These are phyloP conservation scores for Troilus luridus DNA, from an alignment of 2,888 invertebrate genomes.

Conservation along the genomic window DNA sequence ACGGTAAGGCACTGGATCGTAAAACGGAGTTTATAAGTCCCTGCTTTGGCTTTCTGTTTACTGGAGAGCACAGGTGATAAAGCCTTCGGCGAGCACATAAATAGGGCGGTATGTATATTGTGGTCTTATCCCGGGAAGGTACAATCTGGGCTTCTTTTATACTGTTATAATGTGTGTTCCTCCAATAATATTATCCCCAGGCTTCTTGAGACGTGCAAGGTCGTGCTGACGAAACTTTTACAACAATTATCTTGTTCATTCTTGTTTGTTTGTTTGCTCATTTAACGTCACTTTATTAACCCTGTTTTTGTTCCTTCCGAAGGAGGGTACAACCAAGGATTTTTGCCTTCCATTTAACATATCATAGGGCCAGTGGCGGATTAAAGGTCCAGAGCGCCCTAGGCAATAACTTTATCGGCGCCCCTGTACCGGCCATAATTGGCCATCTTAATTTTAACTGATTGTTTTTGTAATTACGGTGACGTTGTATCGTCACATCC, in stretches of 20 bases:
- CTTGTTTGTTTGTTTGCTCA: too few species aligned
- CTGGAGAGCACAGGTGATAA: not conserved
- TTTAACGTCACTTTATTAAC: too few species aligned
- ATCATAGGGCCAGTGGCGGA: too few species aligned
- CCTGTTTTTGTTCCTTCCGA: too few species aligned
- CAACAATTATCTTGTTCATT: not conserved
- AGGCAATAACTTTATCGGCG: too few species aligned
- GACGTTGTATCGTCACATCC: too few species aligned
- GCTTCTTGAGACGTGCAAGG: not conserved
- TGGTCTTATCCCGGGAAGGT: not conserved
- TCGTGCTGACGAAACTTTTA: not conserved
- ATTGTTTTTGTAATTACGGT: too few species aligned
- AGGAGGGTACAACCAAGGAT: too few species aligned
- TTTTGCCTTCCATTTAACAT: too few species aligned
- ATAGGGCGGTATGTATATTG: not conserved
- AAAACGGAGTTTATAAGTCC: not conserved
- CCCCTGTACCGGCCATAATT: too few species aligned
- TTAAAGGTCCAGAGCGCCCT: too few species aligned
- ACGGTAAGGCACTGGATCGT: slow-evolving; percentile 15
- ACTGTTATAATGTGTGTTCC: not conserved
- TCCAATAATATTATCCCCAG: not conserved
- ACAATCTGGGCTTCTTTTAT: not conserved
- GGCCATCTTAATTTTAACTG: too few species aligned
- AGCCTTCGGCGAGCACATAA: not conserved
- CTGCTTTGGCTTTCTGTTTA: not conserved